These are phyloP conservation scores for Macrophya alboannulata DNA, from an alignment of 2,888 invertebrate species.

Conservation along the genomic window DNA sequence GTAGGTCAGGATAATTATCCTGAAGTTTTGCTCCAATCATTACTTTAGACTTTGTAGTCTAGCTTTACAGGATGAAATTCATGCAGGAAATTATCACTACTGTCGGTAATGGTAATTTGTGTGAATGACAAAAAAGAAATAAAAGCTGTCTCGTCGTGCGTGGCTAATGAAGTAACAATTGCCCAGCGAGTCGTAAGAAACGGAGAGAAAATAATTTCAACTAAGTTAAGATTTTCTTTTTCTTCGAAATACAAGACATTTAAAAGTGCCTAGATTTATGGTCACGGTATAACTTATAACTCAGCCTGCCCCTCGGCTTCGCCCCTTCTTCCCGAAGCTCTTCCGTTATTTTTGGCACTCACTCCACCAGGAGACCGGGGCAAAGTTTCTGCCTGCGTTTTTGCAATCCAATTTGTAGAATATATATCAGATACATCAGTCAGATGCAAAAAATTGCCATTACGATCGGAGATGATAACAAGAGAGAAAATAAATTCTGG, in stretches of 20 bases:
- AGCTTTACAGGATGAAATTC: background rate
- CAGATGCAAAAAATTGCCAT: conserved; percentile 52
- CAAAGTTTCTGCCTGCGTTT: conserved; percentile 51
- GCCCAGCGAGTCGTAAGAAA: conserved; percentile 24
- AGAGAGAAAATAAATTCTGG: background rate
- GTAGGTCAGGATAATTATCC: background rate
- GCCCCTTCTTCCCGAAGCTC: conserved; percentile 27
- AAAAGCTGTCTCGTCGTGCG: conserved; percentile 40
- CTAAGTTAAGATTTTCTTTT: conserved; percentile 48
- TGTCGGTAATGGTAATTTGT: conserved; percentile 21
- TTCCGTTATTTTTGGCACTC: conserved; percentile 52
- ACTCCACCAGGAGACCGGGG: conserved; percentile 24
- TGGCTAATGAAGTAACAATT: conserved; percentile 53
- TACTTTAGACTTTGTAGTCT: background rate
- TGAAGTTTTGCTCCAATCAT: background rate
- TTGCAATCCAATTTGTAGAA: conserved; percentile 54
- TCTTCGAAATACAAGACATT: conserved; percentile 49
- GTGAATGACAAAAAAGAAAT: conserved; percentile 3
- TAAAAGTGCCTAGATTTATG: conserved; percentile 57
- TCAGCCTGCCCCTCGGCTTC: conserved; percentile 40
- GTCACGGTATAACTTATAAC: conserved; percentile 56
- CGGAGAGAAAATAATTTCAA: conserved; percentile 40
- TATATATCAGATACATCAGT: conserved; percentile 55
- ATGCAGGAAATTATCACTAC: conserved; percentile 4
- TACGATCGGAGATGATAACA: conserved; percentile 26